phyloP scores from a whole-genome alignment of 1,140 invertebrate species.

The Aleiodes sp. region DNA sequence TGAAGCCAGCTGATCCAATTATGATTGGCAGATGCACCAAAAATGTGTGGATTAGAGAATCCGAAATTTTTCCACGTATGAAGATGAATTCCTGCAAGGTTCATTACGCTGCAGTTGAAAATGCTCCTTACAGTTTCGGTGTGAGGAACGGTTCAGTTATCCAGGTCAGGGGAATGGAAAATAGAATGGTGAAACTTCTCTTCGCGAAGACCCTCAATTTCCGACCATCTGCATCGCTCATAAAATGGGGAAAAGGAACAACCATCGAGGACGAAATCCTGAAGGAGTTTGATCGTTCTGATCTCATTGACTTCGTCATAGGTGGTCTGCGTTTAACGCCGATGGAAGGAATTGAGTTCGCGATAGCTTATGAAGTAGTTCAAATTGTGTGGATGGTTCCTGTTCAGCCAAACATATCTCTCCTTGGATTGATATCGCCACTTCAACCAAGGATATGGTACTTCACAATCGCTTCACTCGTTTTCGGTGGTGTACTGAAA shows the following conservation, averaged over 20 bases:
- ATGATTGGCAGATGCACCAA: conserved; percentile 42
- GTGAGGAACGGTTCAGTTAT: no score
- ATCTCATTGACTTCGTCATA: conserved; percentile 47
- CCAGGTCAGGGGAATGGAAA: conserved; percentile 33
- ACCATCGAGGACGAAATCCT: conserved; percentile 7
- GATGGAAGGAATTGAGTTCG: conserved; percentile 38
- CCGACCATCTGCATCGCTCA: neutral
- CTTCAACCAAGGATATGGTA: conserved; percentile 50
- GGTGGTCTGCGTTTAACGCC: conserved; percentile 49
- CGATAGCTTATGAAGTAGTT: conserved; percentile 49
- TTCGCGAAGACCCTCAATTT: conserved; percentile 13
- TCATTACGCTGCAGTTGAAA: conserved; percentile 42
- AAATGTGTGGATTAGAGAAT: conserved; percentile 11
- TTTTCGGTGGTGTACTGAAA: conserved; percentile 43
- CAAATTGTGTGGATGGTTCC: conserved; percentile 54
- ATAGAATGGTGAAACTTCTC: neutral
- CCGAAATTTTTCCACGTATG: conserved; percentile 11
- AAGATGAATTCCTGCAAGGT: conserved; percentile 42
- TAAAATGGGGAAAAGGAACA: conserved; percentile 3
- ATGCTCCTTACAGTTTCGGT: conserved; percentile 50
- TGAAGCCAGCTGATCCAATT: conserved; percentile 33
- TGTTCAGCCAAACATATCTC: conserved; percentile 41
- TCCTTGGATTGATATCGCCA: conserved; percentile 50
- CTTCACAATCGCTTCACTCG: conserved; percentile 39
- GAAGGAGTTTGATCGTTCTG: conserved; percentile 15